A percentile compares a stretch with the other conserved stretches of the same genome.
Conservation (phyloP, 2,113 vertebrate genomes). For the Nothocercus nigrocapillus region DNA sequence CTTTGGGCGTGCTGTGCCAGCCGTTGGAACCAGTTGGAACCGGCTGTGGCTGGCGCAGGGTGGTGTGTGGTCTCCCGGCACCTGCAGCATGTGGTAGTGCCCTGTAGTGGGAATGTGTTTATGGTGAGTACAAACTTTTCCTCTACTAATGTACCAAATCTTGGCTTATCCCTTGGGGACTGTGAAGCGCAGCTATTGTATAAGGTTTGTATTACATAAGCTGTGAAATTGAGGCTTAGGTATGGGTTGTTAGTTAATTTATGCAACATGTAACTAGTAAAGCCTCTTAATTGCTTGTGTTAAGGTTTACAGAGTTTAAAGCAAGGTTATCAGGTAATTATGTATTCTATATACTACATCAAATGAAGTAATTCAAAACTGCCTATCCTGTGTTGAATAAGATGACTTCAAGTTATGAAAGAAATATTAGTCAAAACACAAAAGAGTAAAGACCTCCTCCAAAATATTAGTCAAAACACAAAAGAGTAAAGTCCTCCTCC, state of each 20-base stretch:
- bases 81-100: too few species aligned
- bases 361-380: background rate
- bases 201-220: background rate
- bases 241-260: background rate
- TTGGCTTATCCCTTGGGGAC: background rate
- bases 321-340: background rate
- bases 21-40: background rate
- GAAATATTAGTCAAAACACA: background rate
- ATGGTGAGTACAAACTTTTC: background rate
- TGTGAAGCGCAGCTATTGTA: background rate
- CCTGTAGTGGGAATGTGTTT: background rate
- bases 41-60: background rate
- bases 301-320: background rate
- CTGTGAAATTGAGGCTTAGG: background rate
- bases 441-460: background rate
- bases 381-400: background rate
- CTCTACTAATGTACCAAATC: background rate
- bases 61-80: too few species aligned
- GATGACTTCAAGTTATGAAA: background rate
- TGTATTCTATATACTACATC: background rate
- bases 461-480: background rate
- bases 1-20: background rate
- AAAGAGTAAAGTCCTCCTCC: background rate
- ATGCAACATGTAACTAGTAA: background rate
- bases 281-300: background rate